Conservation (phyloP, 2,797 vertebrate genomes). For the Synaphobranchus kaupii region DNA sequence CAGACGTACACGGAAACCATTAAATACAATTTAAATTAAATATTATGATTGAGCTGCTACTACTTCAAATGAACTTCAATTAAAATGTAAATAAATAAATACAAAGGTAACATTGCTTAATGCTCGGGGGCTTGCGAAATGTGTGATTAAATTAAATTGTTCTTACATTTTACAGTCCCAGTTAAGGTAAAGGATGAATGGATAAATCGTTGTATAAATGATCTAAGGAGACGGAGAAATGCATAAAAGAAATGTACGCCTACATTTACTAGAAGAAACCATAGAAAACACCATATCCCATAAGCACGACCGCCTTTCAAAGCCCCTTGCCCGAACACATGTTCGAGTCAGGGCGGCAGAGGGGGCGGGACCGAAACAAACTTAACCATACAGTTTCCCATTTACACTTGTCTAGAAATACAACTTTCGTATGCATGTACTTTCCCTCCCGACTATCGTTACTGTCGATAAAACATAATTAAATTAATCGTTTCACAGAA, state of each 20-base stretch:
- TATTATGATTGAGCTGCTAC: background rate
- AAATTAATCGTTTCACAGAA: background rate
- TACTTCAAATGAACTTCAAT: background rate
- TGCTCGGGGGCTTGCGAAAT: background rate
- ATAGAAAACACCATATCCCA: slow-evolving; percentile 45
- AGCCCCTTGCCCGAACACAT: slow-evolving; percentile 25
- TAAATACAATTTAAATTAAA: background rate
- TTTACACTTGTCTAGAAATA: background rate
- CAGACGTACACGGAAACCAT: background rate
- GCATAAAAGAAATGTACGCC: background rate
- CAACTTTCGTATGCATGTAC: background rate
- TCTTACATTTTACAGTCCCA: background rate
- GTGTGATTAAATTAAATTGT: background rate
- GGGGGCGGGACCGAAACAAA: background rate
- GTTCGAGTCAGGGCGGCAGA: slow-evolving; percentile 3
- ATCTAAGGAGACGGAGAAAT: background rate
- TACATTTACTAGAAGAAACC: background rate
- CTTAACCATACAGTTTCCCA: slow-evolving; percentile 12
- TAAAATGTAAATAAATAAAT: background rate
- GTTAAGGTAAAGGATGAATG: background rate
- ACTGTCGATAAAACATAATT: background rate
- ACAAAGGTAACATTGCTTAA: background rate
- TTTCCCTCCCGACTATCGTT: background rate
- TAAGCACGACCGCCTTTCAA: background rate
- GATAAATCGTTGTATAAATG: background rate